Evolutionary conservation across 2,113 vertebrate genomes (phyloP), one percentile per base, ranked within the genome.

Genomic region (Calidris pygmaea): DNA sequence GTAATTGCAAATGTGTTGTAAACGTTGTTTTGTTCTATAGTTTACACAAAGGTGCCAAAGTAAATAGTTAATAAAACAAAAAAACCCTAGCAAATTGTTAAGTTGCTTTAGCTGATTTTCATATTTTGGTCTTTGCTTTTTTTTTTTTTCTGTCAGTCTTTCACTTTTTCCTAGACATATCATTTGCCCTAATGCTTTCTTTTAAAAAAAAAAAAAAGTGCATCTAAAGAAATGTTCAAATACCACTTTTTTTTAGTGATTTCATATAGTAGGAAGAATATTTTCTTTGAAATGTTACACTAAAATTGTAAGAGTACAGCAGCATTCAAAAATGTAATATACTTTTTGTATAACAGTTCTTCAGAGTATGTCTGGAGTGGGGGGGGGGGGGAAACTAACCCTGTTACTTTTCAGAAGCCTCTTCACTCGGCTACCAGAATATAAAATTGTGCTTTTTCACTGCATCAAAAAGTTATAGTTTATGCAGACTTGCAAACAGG

Each of bases 241-340:
- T 96, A 92, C 94, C 86, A 96, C 67, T 96, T 82, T 47, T 47
- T 48, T 96, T 95, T 96, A 81, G 94, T 93, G 76, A 74, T 90
- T 85, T 96, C 96, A 95, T 93, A 87, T 78, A 95, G 82, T 90
- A 95, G 89, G 82, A 75, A 87, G 56, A 97, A 88, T 82, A 96
- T 97, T 95, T 97, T 95, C 79, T 97, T 96, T 96, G 86, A 94
- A 90, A 85, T 0, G n/a, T 93, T 96, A 95, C 94, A 96, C 92
- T 97, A 95, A 97, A 97, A 77, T 95, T 95, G 83, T 96, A 95
- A 97, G 97, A 98, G 97, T 98, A 96, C 97, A 98, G 97, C 97
- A 97, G 97, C 97, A 98, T 98, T 98, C 97, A 95, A 96, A 97
- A 96, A 96, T 98, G 98, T 98, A 97, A 97, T 97, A 95, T 96